Evolutionary conservation across 2,113 vertebrate genomes (phyloP).

Genomic region (Falco punctatus): DNA sequence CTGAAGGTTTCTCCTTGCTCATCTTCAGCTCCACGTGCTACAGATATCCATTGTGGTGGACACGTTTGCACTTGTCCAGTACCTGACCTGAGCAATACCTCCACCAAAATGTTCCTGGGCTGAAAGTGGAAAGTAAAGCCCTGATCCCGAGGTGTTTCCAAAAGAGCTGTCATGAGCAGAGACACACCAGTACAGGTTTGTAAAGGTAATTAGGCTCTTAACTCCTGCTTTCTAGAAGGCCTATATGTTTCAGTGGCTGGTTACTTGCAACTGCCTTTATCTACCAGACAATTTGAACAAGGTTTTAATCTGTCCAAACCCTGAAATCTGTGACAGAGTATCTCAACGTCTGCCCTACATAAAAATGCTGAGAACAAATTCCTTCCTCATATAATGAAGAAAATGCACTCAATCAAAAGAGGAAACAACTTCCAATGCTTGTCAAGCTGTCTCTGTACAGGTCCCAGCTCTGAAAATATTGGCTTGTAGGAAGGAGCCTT

Average conservation of each 20-base stretch:
- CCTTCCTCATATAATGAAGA: conserved; percentile 2
- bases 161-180: not conserved
- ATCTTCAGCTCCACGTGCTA: accelerated
- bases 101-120: not conserved
- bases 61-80: accelerated
- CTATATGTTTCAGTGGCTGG: not conserved
- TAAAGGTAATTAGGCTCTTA: not conserved
- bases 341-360: not conserved
- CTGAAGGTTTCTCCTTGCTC: not conserved
- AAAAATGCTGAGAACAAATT: conserved; percentile 31
- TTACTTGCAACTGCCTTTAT: not conserved
- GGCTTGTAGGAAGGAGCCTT: not conserved
- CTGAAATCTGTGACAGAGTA: conserved; percentile 6
- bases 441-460: conserved; percentile 14
- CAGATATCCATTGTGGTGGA: accelerated
- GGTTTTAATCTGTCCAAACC: not conserved
- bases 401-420: conserved; percentile 33
- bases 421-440: conserved; percentile 24
- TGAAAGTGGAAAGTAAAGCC: not conserved
- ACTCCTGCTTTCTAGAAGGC: not conserved
- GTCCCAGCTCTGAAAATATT: conserved; percentile 16
- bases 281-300: not conserved
- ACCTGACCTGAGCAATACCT: not conserved
- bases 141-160: not conserved
- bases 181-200: not conserved